Percentiles rank a stretch among this genome's conserved stretches.
Conservation (phyloP, 2,113 vertebrate species). For the Lagopus leucura region DNA sequence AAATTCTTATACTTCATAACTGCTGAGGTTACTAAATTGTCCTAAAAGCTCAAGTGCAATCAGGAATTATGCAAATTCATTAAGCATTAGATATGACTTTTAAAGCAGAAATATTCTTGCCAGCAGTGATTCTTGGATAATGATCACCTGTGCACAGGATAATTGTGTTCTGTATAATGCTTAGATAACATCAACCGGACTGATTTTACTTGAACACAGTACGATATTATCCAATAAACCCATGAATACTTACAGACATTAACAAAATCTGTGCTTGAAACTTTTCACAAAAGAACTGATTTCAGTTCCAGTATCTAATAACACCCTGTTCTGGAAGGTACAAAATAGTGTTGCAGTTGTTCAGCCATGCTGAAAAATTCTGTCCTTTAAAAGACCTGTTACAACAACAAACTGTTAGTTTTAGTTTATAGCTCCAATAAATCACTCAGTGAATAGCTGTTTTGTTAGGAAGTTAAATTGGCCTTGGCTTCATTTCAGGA, state of each 20-base stretch:
- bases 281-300: conserved; percentile 49
- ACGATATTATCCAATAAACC: background rate
- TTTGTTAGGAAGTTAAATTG: conserved; percentile 71
- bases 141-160: background rate
- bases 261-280: background rate
- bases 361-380: conserved; percentile 55
- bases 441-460: conserved; percentile 68
- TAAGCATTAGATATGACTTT: background rate
- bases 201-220: background rate
- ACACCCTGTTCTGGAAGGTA: conserved; percentile 44
- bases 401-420: conserved; percentile 72
- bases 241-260: background rate
- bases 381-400: conserved; percentile 70
- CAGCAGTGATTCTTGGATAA: background rate
- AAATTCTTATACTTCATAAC: background rate
- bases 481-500: conserved; percentile 72
- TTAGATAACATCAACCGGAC: background rate
- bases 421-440: conserved; percentile 71
- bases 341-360: conserved; percentile 67
- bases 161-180: background rate
- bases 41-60: background rate
- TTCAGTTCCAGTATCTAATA: conserved; percentile 11
- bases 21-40: background rate
- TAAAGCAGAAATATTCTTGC: conserved; percentile 1
- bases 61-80: background rate